Evolutionary conservation across 2,888 invertebrate genomes (phyloP), one percentile per base, ranked within the genome.

Genomic region (Eupithecia subumbrata): DNA sequence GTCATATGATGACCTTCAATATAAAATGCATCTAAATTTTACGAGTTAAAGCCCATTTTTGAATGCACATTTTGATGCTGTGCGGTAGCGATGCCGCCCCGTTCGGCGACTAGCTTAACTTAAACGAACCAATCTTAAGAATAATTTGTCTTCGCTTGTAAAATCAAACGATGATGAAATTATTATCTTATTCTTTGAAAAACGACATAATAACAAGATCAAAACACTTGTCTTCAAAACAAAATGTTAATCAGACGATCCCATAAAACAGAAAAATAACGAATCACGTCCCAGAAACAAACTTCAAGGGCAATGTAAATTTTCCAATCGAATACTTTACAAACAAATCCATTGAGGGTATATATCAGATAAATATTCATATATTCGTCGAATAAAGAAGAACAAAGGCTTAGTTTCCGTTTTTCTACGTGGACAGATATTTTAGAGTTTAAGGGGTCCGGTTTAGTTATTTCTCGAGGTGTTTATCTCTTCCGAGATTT

Each of bases 361-460:
- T 40, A 78, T 77, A 81, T 74, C 76, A 69, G 72, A 80, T 79
- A 82, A 82, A 84, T 82, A 84, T 84, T 83, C 83, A 85, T 85
- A 78, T 84, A 84, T 84, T 84, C 82, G 80, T 77, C 74, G 77
- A 81, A 83, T 81, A 79, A 79, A 82, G 82, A 79, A 78, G 78
- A 34, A n/a, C 68, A 78, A 75, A 79, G 77, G 76, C 40, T 43
- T n/a, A 73, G n/a, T 77, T 79, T 76, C 75, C 79, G 79, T 77
- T 76, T 77, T 68, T 76, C 77, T 75, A 79, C 72, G 71, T 66
- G 75, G 69, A 79, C 78, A 81, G 76, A 73, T 67, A 67, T 67
- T 40, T 67, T 37, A 40, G 5, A 4, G 12, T n/a, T 4, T 22
- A 67, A 37, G 25, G 18, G 18, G 34, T 48, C 48, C 18, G 48